phyloP scores from a whole-genome alignment of 2,888 invertebrate genomes.

The Mayetiola destructor region DNA sequence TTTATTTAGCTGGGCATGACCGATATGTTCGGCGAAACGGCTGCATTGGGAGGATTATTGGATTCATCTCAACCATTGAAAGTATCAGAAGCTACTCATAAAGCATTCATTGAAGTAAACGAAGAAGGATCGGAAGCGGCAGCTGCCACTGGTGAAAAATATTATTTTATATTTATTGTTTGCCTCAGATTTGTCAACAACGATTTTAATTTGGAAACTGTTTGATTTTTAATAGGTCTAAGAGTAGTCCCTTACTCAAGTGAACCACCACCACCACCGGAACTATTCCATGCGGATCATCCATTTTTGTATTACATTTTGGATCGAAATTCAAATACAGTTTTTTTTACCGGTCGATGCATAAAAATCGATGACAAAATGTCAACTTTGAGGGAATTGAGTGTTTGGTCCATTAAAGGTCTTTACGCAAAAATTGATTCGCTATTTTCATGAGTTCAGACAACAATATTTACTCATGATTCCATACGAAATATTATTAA shows the following conservation, averaged over 20 bases:
- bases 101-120: conserved; percentile 72
- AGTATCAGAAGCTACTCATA: conserved; percentile 63
- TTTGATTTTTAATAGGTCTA: no score
- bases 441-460: no score
- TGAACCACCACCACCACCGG: not conserved
- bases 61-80: conserved; percentile 36
- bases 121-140: conserved; percentile 80
- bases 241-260: no score
- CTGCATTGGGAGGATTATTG: conserved; percentile 52
- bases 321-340: not conserved
- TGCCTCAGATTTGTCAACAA: no score
- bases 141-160: conserved; percentile 60
- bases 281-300: not conserved
- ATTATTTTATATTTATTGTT: no score
- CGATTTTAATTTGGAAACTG: no score
- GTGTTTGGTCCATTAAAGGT: no score
- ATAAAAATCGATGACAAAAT: not conserved
- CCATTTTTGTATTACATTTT: not conserved
- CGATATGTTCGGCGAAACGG: conserved; percentile 44
- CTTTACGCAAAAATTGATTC: no score
- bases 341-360: not conserved
- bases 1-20: conserved; percentile 54
- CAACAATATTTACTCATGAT: no score
- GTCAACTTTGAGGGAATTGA: no score
- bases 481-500: no score